Evolutionary conservation across 2,888 invertebrate species (phyloP), one percentile per base, ranked within the genome.

Genomic region (Tachina fera): DNA sequence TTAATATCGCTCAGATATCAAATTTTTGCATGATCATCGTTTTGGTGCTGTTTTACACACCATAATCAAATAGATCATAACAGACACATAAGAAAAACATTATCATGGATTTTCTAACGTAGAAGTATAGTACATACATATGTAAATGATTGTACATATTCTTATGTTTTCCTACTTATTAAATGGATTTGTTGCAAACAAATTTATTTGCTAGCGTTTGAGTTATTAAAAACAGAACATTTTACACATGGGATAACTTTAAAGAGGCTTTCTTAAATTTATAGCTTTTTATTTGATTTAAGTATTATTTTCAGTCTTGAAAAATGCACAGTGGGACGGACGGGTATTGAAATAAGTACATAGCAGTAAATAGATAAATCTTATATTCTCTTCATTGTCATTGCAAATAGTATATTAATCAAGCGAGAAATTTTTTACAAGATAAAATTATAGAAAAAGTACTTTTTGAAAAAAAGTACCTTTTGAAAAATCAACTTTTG

Each of bases 11-110:
- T 71, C 63, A 63, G 79, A 72, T 79, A 79, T 79, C 71, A 65
- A 56, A 72, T 79, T 79, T 31, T 68, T 77, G 58, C 56, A 67
- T 39, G 67, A 76, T 67, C 76, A 76, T 49, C 41, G 39, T 43
- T 70, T 43, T 13, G 10, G 41, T 31, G 11, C 16, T 11, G 14
- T 14, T 39, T 39, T 49, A 19, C 41, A 14, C 10, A 63, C 43
- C 22, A 43, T 51, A 61, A 49, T 51, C 10, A 8, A 31, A 31
- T 31, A 31, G 41, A 63, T 74, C 51, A 61, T 31, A 19, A 51
- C 5, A 61, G 47, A 47, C 47, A 47, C 43, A 65, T 65, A 65
- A 13, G 4, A 0, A 9, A 61, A 43, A 61, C 43, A 16, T 41
- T 61, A 39, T 6, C 3, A 39, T 6, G 11, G 22, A 22, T 22